Evolutionary conservation across 2,888 invertebrate genomes (phyloP), one percentile per base, ranked within the genome.

Genomic region (Diarsia mendica): DNA sequence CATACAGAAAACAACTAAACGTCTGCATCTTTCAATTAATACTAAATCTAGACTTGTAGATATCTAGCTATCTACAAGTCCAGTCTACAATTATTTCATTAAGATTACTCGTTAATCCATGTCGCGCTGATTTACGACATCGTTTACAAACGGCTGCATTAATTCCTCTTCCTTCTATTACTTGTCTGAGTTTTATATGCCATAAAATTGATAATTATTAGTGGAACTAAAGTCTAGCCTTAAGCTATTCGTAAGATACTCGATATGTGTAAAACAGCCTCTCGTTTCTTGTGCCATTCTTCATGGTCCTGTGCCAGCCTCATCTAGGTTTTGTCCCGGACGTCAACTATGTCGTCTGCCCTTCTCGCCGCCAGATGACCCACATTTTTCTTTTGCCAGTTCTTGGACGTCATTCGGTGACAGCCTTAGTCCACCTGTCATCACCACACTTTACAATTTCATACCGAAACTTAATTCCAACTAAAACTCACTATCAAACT

Each of bases 171-270:
- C 69, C 69, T 44, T 63, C 66, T 64, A 73, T 60, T 68, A 73
- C 67, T 83, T 65, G 44, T 67, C 39, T 18, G 18, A 65, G 61
- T 75, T 74, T 61, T 82, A 80, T 67, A n/a, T 23, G 39, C 65
- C 53, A 61, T 80, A 51, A 80, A 60, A 68, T 68, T 67, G n/a
- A 71, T 82, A 53, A 71, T 78, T 65, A 82, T 53, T 49, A 48
- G 48, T 48, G 44, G 49, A 39, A 65, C 28, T 63, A 65, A 28
- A 74, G 9, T 55, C 2, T 23, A 46, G 65, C 66, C 64, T 55
- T 11, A n/a, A 53, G 80, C 48, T 1, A 48, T 49, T 80, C 18
- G 46, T 46, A 11, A 44, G 63, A 23, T 23, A 33, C 48, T 20
- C 10, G 71, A 18, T 46, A 53, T n/a, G 6, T 10, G 13, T n/a